Evolutionary conservation across 1,140 invertebrate genomes (phyloP).

Genomic region (Nymphalis io): DNA sequence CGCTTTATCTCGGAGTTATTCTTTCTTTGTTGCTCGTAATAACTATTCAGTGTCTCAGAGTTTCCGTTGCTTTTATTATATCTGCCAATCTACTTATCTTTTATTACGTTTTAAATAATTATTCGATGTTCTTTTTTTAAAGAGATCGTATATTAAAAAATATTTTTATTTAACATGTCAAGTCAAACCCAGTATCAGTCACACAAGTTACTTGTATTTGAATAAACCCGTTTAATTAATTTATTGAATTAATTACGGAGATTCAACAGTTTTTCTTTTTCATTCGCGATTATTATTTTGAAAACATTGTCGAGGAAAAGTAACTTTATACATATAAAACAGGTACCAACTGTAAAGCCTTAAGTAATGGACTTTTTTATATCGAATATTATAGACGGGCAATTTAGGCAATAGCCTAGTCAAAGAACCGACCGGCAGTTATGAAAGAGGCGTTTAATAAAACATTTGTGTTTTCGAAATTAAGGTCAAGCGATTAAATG

Average conservation of each 20-base stretch:
- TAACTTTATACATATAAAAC: not conserved
- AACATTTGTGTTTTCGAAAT: slow-evolving; percentile 3
- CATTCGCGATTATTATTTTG: no score
- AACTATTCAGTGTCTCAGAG: not conserved
- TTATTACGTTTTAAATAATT: not conserved
- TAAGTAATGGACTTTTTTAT: not conserved
- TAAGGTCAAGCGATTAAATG: slow-evolving; percentile 3
- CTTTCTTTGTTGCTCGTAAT: slow-evolving; percentile 2
- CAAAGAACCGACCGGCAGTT: not conserved
- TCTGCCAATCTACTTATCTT: not conserved
- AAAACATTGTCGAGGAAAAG: no score
- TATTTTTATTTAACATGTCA: no score
- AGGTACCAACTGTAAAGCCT: not conserved
- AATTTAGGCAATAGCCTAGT: not conserved
- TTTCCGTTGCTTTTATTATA: slow-evolving; percentile 1
- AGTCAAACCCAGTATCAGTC: no score
- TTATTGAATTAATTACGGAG: no score
- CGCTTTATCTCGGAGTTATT: slow-evolving; percentile 24
- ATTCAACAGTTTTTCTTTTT: no score
- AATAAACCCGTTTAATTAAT: no score
- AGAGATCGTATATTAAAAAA: no score
- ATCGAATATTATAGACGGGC: not conserved
- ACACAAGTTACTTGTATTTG: no score
- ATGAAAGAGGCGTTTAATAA: not conserved
- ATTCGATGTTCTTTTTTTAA: no score